A percentile compares a stretch with the other conserved stretches of the same genome.
These are phyloP conservation scores for Vesta saturnalis DNA, from an alignment of 2,888 invertebrate genomes.

Conservation along the genomic window DNA sequence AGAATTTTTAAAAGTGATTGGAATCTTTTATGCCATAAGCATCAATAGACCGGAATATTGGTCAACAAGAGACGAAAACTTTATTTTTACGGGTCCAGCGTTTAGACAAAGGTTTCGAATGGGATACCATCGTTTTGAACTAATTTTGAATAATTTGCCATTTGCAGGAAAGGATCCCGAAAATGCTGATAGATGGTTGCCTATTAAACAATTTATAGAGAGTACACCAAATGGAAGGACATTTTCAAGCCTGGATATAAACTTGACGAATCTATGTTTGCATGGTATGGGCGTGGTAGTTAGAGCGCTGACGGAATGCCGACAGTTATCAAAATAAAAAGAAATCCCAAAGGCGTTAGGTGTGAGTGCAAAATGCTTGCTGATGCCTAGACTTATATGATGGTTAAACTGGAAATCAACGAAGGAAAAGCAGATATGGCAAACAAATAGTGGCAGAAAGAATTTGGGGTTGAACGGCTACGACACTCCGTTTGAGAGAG, in stretches of 20 bases:
- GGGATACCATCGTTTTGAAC: neutral
- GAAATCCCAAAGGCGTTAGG: slow-evolving; percentile 20
- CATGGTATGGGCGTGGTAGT: too few relatives aligned
- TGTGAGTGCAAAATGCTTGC: slow-evolving; percentile 26
- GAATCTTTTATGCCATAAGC: neutral
- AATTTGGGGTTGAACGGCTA: slow-evolving; percentile 40
- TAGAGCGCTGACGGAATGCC: too few relatives aligned
- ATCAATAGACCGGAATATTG: too few relatives aligned
- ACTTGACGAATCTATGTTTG: too few relatives aligned
- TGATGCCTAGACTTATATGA: slow-evolving; percentile 13
- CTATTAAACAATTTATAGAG: neutral
- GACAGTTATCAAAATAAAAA: slow-evolving; percentile 3
- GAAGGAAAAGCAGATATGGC: neutral
- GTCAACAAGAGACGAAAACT: neutral
- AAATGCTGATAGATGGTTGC: neutral
- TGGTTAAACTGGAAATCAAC: neutral
- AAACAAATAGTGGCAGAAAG: slow-evolving; percentile 15
- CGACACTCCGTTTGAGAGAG: slow-evolving; percentile 37
- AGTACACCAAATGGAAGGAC: too few relatives aligned
- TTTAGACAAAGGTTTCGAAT: neutral
- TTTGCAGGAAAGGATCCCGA: neutral
- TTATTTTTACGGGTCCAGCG: too few relatives aligned
- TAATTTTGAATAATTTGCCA: neutral
- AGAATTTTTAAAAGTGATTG: neutral
- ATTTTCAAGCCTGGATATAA: too few relatives aligned